Conservation (phyloP, 2,113 vertebrate species). For the Zonotrichia leucophrys region DNA sequence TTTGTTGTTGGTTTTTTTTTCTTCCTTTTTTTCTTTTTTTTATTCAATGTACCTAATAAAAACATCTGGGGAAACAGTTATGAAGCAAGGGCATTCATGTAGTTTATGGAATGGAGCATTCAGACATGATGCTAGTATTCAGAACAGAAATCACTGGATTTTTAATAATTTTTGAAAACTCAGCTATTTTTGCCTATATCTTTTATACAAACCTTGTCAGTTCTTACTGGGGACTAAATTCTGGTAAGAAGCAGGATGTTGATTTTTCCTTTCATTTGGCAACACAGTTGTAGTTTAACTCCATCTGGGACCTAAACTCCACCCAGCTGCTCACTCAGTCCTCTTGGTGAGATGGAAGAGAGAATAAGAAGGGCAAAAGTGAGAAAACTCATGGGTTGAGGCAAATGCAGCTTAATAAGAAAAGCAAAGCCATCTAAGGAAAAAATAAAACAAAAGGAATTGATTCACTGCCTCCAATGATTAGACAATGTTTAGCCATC, state of each 20-base stretch:
- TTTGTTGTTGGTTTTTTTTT: background rate
- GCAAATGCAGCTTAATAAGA: background rate
- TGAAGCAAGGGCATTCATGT: background rate
- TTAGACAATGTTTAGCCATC: background rate
- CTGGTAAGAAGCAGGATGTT: background rate
- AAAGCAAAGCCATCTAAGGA: background rate
- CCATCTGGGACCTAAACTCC: background rate
- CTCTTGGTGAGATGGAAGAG: background rate
- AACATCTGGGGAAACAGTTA: background rate
- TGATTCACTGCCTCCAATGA: background rate
- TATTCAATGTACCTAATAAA: background rate
- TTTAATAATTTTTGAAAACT: background rate
- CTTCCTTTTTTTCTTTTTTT: background rate
- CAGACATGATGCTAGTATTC: background rate
- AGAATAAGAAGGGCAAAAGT: background rate
- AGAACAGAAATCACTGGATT: background rate
- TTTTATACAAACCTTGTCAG: background rate
- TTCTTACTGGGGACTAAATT: background rate
- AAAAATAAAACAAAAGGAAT: background rate
- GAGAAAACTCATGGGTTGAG: background rate
- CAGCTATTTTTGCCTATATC: background rate
- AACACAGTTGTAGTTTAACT: background rate
- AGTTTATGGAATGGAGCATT: background rate
- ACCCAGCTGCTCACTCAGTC: background rate
- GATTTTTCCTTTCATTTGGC: background rate